Evolutionary conservation across 2,888 invertebrate species (phyloP).

Genomic region (Rambutsinella grinnellia): DNA sequence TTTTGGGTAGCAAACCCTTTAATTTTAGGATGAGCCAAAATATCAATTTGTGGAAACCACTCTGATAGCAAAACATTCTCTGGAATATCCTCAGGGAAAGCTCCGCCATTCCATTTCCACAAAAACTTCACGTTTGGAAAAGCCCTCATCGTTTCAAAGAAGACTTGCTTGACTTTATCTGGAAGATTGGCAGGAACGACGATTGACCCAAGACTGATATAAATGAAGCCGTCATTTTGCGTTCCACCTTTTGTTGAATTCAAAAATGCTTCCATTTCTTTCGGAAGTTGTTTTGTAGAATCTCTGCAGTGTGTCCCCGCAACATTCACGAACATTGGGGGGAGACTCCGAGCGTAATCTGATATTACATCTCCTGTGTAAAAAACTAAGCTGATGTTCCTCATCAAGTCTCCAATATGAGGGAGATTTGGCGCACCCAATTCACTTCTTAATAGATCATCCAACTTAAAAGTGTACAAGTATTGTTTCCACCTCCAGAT

Average conservation of each 20-base stretch:
- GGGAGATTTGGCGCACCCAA: constrained; percentile 16
- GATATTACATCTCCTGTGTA: constrained; percentile 20
- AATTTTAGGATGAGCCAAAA: constrained; percentile 43
- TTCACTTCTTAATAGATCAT: neutral
- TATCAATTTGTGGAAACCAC: constrained; percentile 66
- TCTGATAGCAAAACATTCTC: constrained; percentile 61
- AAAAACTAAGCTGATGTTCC: constrained; percentile 29
- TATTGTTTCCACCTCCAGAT: constrained; percentile 9
- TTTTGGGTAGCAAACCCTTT: constrained; percentile 46
- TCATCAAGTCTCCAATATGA: constrained; percentile 12
- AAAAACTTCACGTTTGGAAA: constrained; percentile 57
- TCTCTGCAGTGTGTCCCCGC: constrained; percentile 21
- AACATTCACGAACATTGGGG: constrained; percentile 26
- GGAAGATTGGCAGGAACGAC: constrained; percentile 37
- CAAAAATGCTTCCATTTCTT: constrained; percentile 46
- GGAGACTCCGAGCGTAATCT: constrained; percentile 22
- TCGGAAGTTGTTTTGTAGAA: no score
- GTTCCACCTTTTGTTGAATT: constrained; percentile 18
- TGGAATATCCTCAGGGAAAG: constrained; percentile 51
- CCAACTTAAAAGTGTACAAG: neutral
- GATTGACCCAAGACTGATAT: constrained; percentile 61
- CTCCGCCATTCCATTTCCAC: constrained; percentile 66
- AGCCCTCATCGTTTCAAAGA: constrained; percentile 45
- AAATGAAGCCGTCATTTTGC: constrained; percentile 57
- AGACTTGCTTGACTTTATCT: constrained; percentile 28